A percentile compares a stretch with the other conserved stretches of the same genome.
Evolutionary conservation across 2,113 vertebrate genomes (phyloP).

Genomic region (Limanda limanda): DNA sequence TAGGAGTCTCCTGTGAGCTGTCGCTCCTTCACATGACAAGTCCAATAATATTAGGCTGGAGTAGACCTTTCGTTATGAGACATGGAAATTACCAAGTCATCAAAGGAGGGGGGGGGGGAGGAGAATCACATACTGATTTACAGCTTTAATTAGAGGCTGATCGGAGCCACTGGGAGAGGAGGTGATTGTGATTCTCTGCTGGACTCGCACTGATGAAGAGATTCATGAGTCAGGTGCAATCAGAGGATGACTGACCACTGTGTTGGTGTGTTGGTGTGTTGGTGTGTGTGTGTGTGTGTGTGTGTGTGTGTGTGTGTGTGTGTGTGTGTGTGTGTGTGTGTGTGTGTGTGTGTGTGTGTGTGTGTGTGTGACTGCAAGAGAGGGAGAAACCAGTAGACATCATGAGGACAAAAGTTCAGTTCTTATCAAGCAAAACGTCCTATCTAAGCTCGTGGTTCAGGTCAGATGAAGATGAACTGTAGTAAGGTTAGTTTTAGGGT

Average conservation of each 20-base stretch:
- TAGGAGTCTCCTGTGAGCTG: too few species aligned
- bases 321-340: neutral
- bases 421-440: too few species aligned
- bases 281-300: neutral
- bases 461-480: too few species aligned
- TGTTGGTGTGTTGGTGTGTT: too few species aligned
- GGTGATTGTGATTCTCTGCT: constrained; percentile 35
- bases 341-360: neutral
- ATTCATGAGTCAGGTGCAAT: constrained; percentile 43
- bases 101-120: neutral
- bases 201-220: constrained; percentile 43
- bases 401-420: too few species aligned
- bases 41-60: neutral
- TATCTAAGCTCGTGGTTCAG: too few species aligned
- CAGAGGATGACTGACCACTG: constrained; percentile 12
- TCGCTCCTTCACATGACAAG: neutral
- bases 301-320: neutral
- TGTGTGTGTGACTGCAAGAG: neutral
- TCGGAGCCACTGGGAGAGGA: constrained; percentile 5
- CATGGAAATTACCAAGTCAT: neutral
- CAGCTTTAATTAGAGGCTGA: constrained; percentile 47
- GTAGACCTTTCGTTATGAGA: neutral
- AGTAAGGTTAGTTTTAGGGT: too few species aligned
- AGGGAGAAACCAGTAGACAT: too few species aligned
- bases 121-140: constrained; percentile 45